Evolutionary conservation across 2,888 invertebrate genomes (phyloP).

Genomic region (Camponotus fellah): DNA sequence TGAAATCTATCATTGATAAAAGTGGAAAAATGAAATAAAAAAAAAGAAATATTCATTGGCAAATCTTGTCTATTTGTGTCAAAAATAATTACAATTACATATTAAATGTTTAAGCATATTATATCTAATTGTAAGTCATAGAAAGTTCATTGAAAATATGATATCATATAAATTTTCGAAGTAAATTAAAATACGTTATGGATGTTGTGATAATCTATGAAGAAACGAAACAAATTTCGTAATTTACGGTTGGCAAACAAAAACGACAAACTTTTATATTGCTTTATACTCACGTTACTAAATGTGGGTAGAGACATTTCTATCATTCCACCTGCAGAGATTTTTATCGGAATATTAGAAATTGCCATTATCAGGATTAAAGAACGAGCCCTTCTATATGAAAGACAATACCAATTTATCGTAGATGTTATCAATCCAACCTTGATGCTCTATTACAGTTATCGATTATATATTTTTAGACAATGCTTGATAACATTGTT

Average conservation of each 20-base stretch:
- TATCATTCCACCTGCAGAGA: slow-evolving; percentile 74
- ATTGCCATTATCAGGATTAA: slow-evolving; percentile 69
- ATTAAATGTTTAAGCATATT: neutral
- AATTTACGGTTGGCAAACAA: neutral
- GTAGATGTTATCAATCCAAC: slow-evolving; percentile 38
- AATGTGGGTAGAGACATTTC: slow-evolving; percentile 73
- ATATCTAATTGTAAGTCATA: neutral
- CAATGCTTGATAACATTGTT: neutral
- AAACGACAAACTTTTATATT: neutral
- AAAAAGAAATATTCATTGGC: neutral
- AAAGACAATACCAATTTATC: slow-evolving; percentile 71
- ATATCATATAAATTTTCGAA: slow-evolving; percentile 29
- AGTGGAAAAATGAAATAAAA: neutral
- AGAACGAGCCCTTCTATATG: slow-evolving; percentile 59
- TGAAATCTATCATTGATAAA: neutral
- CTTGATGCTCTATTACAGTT: slow-evolving; percentile 35
- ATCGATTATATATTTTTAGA: neutral
- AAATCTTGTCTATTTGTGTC: neutral
- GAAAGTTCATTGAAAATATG: neutral
- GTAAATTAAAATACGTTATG: slow-evolving; percentile 46
- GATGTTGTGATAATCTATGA: slow-evolving; percentile 49
- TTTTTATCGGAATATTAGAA: slow-evolving; percentile 66
- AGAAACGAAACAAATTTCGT: neutral
- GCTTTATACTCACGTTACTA: slow-evolving; percentile 66
- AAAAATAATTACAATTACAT: neutral